Evolutionary conservation across 2,888 invertebrate genomes (phyloP).

Genomic region (Kuschelorhynchus macadamiae): DNA sequence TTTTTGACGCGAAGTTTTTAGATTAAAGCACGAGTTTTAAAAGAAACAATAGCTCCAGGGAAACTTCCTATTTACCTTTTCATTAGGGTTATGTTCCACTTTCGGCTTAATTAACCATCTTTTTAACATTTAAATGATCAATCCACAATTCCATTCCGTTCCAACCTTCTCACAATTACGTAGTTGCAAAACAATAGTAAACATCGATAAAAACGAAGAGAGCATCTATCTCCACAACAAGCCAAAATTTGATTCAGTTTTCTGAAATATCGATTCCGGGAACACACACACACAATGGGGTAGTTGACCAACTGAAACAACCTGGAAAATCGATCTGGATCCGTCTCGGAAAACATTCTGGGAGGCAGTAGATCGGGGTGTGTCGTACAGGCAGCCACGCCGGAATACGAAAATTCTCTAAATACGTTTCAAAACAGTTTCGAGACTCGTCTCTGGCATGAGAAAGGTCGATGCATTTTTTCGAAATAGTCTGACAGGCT

Average conservation of each 20-base stretch:
- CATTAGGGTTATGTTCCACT: too few species aligned
- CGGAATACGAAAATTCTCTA: conserved; percentile 26
- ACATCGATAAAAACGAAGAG: not conserved
- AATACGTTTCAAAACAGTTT: conserved; percentile 35
- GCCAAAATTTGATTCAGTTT: not conserved
- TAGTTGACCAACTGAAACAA: conserved; percentile 60
- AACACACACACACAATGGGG: conserved; percentile 57
- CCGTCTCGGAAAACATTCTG: conserved; percentile 54
- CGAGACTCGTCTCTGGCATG: conserved; percentile 17
- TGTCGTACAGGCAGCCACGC: conserved; percentile 60
- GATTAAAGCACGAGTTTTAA: too few species aligned
- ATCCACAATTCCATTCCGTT: too few species aligned
- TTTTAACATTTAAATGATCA: too few species aligned
- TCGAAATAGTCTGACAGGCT: conserved; percentile 12
- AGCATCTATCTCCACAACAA: not conserved
- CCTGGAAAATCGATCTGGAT: conserved; percentile 59
- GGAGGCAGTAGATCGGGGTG: conserved; percentile 65
- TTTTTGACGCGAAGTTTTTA: too few species aligned
- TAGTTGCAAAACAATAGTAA: too few species aligned
- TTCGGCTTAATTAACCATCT: too few species aligned
- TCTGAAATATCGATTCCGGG: conserved; percentile 56
- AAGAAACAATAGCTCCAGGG: too few species aligned
- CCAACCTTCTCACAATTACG: too few species aligned
- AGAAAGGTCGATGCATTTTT: conserved; percentile 10
- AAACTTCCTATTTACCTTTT: too few species aligned